Base-by-base conservation (phyloP, 2,888 invertebrate genomes). In the Drosophila macrothrix region DNA sequence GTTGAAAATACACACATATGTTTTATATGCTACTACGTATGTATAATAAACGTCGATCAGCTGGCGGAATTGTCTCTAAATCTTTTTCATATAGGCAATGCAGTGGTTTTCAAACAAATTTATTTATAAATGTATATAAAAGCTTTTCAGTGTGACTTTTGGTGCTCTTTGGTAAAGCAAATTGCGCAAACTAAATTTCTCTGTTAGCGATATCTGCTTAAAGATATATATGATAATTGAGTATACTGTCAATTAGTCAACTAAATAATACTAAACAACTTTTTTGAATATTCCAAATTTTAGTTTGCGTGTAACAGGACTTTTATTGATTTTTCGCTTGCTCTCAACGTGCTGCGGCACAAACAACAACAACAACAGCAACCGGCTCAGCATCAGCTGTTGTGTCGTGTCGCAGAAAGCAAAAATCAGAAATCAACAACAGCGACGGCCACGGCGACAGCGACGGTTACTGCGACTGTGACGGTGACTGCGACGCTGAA, bases 361-460 rank as follows among this genome's bases (percentile, higher is more conserved):
- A 39, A 60, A 50, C 22, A 28, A 50, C 28, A 61, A 62, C 66
- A 64, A 65, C 78, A 78, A 65, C 62, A 62, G 60, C 56, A 75
- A 67, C 66, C 71, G 56, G 67, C 66, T 70, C 63, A 76, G 76
- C 76, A 80, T 82, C 83, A 81, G 81, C 79, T 83, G 81, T 77
- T 75, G 29, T 41, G 35, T 19, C 56, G 29, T 41, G 41, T 22
- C 56, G 46, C 52, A 16, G 52, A 35, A 25, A 46, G 46, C 46
- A 46, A n/a, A 22, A 46, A 22, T 39, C 55, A 39, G 39, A 39
- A 37, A 56, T 56, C 56, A 56, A 56, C 54, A 54, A 54, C n/a
- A 39, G 55, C 37, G 37, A 37, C 37, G 3, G 19, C 64, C 19
- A 25, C 43, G 60, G n/a, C 33, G 52, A 49, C 33, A 25, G 28